These are phyloP conservation scores for Drosophila grimshawi DNA, from an alignment of 1,140 invertebrate species.

Conservation along the genomic window DNA sequence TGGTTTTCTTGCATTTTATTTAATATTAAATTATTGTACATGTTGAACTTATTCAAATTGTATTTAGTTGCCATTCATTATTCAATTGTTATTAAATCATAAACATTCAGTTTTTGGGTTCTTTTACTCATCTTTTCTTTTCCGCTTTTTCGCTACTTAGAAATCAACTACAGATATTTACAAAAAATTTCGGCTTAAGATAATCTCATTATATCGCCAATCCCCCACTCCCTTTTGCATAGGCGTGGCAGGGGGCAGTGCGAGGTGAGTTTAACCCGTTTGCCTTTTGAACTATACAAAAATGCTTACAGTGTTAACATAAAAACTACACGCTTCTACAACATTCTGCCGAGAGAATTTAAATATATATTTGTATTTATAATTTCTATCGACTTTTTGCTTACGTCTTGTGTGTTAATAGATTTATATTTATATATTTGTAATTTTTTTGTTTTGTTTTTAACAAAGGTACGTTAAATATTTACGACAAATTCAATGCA, in stretches of 20 bases:
- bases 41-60: slow-evolving; percentile 82
- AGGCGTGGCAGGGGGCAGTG: neutral
- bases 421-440: slow-evolving; percentile 45
- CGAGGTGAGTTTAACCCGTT: slow-evolving; percentile 29
- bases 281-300: slow-evolving; percentile 74
- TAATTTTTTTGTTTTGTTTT: slow-evolving; percentile 69
- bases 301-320: slow-evolving; percentile 73
- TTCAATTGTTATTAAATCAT: slow-evolving; percentile 59
- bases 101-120: slow-evolving; percentile 65
- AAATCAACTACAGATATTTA: slow-evolving; percentile 83
- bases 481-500: slow-evolving; percentile 82
- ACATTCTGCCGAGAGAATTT: slow-evolving; percentile 50
- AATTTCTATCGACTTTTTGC: slow-evolving; percentile 26
- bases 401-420: slow-evolving; percentile 58
- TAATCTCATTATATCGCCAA: slow-evolving; percentile 24
- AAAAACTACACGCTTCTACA: slow-evolving; percentile 65
- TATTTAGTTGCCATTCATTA: slow-evolving; percentile 78
- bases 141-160: slow-evolving; percentile 69
- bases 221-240: neutral
- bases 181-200: slow-evolving; percentile 55
- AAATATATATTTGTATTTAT: slow-evolving; percentile 36
- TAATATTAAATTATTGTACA: slow-evolving; percentile 84
- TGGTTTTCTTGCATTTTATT: slow-evolving; percentile 68
- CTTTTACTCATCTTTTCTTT: slow-evolving; percentile 8
- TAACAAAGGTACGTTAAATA: slow-evolving; percentile 84